These are phyloP conservation scores for Rhadinocentrus ornatus DNA, from an alignment of 2,797 vertebrate genomes.

Conservation along the genomic window DNA sequence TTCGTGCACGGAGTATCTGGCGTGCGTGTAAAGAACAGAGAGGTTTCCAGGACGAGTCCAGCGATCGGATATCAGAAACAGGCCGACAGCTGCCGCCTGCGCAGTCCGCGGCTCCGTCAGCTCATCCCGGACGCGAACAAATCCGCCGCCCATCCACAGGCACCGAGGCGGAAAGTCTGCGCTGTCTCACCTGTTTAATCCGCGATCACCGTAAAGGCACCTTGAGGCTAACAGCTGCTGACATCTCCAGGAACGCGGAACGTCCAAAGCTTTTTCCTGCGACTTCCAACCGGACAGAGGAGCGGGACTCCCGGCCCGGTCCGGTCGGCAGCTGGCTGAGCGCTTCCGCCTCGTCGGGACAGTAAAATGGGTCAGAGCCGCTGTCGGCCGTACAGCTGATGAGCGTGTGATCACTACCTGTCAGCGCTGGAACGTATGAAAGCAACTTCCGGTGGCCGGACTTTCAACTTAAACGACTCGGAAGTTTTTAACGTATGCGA, in stretches of 20 bases:
- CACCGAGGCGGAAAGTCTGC: neutral
- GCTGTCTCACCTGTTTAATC: slow-evolving; percentile 59
- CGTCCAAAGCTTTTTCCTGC: neutral
- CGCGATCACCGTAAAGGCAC: slow-evolving; percentile 51
- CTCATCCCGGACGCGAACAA: too few species aligned
- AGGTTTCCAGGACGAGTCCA: neutral
- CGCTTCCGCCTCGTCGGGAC: slow-evolving; percentile 7
- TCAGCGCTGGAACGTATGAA: neutral
- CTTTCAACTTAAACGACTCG: slow-evolving; percentile 50
- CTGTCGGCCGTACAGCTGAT: slow-evolving; percentile 56
- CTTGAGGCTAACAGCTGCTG: slow-evolving; percentile 73
- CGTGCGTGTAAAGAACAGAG: too few species aligned
- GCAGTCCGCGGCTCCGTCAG: too few species aligned
- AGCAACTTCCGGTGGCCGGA: slow-evolving; percentile 22
- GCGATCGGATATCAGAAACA: slow-evolving; percentile 3
- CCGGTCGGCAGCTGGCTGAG: neutral
- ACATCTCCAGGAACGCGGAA: slow-evolving; percentile 30
- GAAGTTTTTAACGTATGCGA: too few species aligned
- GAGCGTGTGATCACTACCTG: neutral
- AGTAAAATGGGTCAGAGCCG: slow-evolving; percentile 65
- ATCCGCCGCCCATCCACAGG: too few species aligned
- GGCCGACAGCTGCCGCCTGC: too few species aligned
- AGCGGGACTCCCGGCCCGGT: neutral
- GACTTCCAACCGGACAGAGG: neutral
- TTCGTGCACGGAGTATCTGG: slow-evolving; percentile 39